Conservation (phyloP, 2,888 invertebrate genomes). For the Cataglyphis altisquamis region DNA sequence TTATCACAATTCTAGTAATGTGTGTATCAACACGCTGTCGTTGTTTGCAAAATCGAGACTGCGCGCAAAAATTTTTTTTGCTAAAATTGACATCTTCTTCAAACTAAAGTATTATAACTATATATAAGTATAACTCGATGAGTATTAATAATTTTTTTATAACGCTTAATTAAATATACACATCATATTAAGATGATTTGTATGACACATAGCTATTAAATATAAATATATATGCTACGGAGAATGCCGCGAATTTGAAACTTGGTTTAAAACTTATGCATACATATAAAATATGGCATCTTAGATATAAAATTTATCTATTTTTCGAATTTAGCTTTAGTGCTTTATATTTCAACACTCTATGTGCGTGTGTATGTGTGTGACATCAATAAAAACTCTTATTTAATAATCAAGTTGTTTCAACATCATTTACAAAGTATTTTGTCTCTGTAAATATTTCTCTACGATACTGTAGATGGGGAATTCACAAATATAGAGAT, state of each 20-base stretch:
- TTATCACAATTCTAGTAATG: constrained; percentile 31
- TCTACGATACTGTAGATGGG: too few relatives aligned
- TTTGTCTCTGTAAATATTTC: neutral
- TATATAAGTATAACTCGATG: neutral
- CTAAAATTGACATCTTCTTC: neutral
- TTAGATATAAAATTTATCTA: neutral
- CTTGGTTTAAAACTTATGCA: neutral
- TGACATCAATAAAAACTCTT: neutral
- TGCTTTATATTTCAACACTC: neutral
- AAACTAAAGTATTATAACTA: neutral
- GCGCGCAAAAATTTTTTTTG: neutral
- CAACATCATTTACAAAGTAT: neutral
- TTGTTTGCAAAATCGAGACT: neutral
- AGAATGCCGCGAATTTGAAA: neutral
- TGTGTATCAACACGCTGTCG: neutral
- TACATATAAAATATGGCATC: neutral
- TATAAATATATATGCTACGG: too few relatives aligned
- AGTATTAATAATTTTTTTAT: constrained; percentile 42
- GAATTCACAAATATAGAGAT: constrained; percentile 16
- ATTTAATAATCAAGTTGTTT: neutral
- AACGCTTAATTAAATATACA: neutral
- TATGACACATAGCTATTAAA: neutral
- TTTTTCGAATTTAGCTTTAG: neutral
- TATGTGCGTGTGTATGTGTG: too few relatives aligned
- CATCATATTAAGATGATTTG: neutral